Conservation (phyloP, 2,797 vertebrate genomes). For the Gambusia yucatana region DNA sequence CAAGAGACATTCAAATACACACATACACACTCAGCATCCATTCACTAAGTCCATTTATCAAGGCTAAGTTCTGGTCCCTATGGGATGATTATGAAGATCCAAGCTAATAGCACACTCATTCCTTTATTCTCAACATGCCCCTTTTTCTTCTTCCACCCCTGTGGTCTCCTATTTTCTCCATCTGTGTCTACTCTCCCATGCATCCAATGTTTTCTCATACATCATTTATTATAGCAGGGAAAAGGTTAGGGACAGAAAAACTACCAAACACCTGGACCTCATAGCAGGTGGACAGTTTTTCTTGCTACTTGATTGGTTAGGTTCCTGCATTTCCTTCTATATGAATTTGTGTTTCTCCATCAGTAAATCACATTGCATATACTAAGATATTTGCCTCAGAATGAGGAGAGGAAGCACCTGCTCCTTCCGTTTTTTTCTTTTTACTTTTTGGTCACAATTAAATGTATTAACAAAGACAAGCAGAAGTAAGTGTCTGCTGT, state of each 20-base stretch:
- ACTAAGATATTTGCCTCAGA: not conserved
- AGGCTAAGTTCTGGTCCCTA: constrained; percentile 78
- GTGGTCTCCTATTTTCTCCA: constrained; percentile 69
- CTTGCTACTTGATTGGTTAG: constrained; percentile 13
- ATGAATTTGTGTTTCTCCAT: constrained; percentile 20
- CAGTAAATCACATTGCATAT: not conserved
- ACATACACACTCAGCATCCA: constrained; percentile 34
- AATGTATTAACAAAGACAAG: not conserved
- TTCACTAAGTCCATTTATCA: constrained; percentile 77
- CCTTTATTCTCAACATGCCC: constrained; percentile 65
- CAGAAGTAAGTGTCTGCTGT: not conserved
- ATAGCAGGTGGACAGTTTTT: constrained; percentile 34
- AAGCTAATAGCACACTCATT: constrained; percentile 73
- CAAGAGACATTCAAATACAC: constrained; percentile 34
- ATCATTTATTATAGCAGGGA: constrained; percentile 65
- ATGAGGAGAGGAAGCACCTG: not conserved
- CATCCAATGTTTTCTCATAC: constrained; percentile 50
- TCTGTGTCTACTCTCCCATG: constrained; percentile 50
- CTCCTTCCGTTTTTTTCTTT: not conserved
- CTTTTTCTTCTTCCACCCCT: constrained; percentile 61
- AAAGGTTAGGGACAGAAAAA: constrained; percentile 58
- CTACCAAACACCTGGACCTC: constrained; percentile 56
- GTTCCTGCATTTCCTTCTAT: constrained; percentile 2
- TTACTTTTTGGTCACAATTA: not conserved
- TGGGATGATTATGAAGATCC: constrained; percentile 78